These are phyloP conservation scores for Emydoidea blandingii DNA, from an alignment of 2,797 vertebrate genomes.

Conservation along the genomic window DNA sequence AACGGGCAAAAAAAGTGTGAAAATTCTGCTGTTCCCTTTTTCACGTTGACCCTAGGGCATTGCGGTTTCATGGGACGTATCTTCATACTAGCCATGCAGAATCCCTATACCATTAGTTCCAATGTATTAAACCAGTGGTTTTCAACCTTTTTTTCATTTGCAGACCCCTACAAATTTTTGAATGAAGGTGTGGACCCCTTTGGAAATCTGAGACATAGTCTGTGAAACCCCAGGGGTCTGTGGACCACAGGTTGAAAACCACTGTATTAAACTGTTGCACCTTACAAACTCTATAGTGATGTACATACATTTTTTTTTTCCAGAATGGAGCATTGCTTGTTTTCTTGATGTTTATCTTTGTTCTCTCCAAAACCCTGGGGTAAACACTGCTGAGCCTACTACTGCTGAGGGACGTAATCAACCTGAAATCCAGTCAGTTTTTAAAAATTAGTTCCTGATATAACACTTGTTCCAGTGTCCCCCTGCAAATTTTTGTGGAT, in stretches of 20 bases:
- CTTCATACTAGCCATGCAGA: rapidly evolving
- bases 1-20: neutral
- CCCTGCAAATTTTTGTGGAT: neutral
- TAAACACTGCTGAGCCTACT: neutral
- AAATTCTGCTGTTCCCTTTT: neutral
- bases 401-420: neutral
- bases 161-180: neutral
- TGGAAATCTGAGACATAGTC: neutral
- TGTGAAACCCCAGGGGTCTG: no score
- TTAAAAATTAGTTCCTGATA: neutral
- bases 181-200: neutral
- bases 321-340: neutral
- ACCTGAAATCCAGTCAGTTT: neutral
- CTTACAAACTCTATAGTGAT: neutral
- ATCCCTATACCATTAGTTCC: neutral
- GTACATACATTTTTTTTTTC: neutral
- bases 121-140: neutral
- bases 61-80: neutral
- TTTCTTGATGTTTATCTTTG: neutral
- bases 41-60: neutral
- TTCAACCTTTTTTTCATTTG: neutral
- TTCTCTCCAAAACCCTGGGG: neutral
- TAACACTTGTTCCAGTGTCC: neutral
- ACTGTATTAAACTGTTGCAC: neutral
- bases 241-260: neutral